Percentiles rank a stretch among this genome's conserved stretches.
These are phyloP conservation scores for Latrodectus elegans DNA, from an alignment of 2,888 invertebrate species.

Conservation along the genomic window DNA sequence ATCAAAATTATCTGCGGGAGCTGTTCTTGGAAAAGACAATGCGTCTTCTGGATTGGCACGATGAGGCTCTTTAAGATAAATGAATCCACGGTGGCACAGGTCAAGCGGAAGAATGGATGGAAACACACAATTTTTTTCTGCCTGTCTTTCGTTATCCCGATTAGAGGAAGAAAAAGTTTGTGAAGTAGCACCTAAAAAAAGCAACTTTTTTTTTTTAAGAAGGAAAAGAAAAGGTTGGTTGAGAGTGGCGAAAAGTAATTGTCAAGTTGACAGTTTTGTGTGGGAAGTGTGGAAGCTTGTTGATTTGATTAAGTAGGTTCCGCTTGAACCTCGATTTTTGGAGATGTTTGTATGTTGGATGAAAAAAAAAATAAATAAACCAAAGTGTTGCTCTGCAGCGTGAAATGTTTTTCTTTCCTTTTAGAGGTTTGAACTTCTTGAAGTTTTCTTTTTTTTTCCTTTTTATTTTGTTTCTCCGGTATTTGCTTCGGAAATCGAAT, in stretches of 20 bases:
- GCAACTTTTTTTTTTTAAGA: conserved; percentile 2
- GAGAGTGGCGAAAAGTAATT: conserved; percentile 55
- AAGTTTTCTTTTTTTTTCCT: background rate
- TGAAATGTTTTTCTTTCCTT: conserved; percentile 5
- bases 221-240: conserved; percentile 20
- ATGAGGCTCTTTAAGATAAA: conserved; percentile 23
- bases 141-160: conserved; percentile 21
- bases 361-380: too few relatives aligned
- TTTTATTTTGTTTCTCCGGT: background rate
- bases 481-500: conserved; percentile 5
- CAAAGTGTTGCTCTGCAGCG: background rate
- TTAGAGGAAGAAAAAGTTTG: conserved; percentile 15
- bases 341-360: background rate
- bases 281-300: conserved; percentile 31
- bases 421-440: background rate
- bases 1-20: too few relatives aligned
- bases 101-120: conserved; percentile 30
- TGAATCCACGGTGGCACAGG: conserved; percentile 22
- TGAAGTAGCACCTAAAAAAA: conserved; percentile 15
- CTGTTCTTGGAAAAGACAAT: too few relatives aligned
- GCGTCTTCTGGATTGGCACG: background rate
- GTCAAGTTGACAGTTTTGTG: conserved; percentile 51
- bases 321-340: conserved; percentile 10
- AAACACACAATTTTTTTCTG: conserved; percentile 12
- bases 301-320: conserved; percentile 52